These are phyloP conservation scores for Drosophila mimetica DNA, from an alignment of 2,888 invertebrate species.

Conservation along the genomic window DNA sequence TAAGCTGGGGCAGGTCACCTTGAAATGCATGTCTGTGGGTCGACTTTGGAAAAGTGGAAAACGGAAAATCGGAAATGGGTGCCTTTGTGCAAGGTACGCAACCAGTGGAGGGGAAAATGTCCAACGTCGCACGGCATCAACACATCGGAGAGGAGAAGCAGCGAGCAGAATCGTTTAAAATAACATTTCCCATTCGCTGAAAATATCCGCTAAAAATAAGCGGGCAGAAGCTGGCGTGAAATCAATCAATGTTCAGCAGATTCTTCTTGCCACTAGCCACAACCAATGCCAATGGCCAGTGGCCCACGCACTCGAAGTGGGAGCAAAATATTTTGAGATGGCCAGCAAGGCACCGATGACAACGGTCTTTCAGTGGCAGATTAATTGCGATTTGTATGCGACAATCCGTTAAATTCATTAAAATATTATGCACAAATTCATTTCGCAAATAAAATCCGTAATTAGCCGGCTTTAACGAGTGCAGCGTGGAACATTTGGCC, in stretches of 20 bases:
- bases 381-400: slow-evolving; percentile 66
- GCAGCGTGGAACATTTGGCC: slow-evolving; percentile 37
- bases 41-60: neutral
- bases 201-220: slow-evolving; percentile 71
- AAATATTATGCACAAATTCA: slow-evolving; percentile 70
- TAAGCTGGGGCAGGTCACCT: slow-evolving; percentile 22
- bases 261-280: slow-evolving; percentile 9
- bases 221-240: slow-evolving; percentile 60
- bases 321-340: slow-evolving; percentile 1
- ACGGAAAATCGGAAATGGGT: slow-evolving; percentile 28
- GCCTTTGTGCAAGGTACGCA: slow-evolving; percentile 18
- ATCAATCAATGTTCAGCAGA: slow-evolving; percentile 69
- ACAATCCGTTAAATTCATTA: slow-evolving; percentile 67
- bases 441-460: slow-evolving; percentile 48
- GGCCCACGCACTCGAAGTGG: neutral
- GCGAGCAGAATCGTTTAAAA: slow-evolving; percentile 47
- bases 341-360: slow-evolving; percentile 11
- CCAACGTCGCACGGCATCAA: slow-evolving; percentile 5
- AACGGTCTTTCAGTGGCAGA: slow-evolving; percentile 38
- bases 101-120: slow-evolving; percentile 60
- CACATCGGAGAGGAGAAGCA: neutral
- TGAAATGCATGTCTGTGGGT: slow-evolving; percentile 28
- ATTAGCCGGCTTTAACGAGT: slow-evolving; percentile 45
- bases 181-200: slow-evolving; percentile 48
- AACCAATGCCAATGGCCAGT: neutral